Evolutionary conservation across 2,113 vertebrate genomes (phyloP).

Genomic region (Nothocercus julius): DNA sequence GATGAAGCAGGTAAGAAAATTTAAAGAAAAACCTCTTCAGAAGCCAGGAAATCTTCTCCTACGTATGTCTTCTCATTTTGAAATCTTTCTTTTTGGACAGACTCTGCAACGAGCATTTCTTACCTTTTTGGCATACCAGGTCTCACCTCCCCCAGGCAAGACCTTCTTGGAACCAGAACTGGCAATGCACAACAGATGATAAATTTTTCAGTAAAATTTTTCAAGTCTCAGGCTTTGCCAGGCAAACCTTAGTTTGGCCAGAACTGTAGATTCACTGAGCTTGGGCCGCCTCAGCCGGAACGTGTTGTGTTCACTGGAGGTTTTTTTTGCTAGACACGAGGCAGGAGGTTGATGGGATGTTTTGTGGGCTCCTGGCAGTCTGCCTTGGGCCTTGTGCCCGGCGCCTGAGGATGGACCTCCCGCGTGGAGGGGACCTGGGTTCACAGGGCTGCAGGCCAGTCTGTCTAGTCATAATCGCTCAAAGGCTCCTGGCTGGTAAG

Average conservation of each 20-base stretch:
- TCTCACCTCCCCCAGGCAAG: neutral
- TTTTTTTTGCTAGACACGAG: neutral
- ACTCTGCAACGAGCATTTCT: neutral
- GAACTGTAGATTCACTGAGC: neutral
- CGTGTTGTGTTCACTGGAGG: neutral
- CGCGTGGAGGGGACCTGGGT: neutral
- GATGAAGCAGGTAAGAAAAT: neutral
- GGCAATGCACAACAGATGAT: neutral
- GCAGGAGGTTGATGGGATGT: too few relatives aligned
- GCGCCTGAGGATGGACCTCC: neutral
- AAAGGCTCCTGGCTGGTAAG: neutral
- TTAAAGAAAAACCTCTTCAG: neutral
- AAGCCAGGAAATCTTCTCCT: neutral
- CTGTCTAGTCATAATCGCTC: neutral
- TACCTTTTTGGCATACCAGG: neutral
- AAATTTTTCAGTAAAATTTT: neutral
- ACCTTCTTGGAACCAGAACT: neutral
- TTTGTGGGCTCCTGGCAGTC: neutral
- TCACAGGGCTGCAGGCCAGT: neutral
- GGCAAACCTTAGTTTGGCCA: neutral
- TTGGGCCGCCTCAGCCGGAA: neutral
- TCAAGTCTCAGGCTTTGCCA: neutral
- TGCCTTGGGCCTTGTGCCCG: neutral
- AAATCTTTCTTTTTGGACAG: neutral
- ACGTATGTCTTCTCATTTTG: neutral